Evolutionary conservation across 2,113 vertebrate genomes (phyloP), one percentile per base, ranked within the genome.

Genomic region (Thunnus maccoyii): DNA sequence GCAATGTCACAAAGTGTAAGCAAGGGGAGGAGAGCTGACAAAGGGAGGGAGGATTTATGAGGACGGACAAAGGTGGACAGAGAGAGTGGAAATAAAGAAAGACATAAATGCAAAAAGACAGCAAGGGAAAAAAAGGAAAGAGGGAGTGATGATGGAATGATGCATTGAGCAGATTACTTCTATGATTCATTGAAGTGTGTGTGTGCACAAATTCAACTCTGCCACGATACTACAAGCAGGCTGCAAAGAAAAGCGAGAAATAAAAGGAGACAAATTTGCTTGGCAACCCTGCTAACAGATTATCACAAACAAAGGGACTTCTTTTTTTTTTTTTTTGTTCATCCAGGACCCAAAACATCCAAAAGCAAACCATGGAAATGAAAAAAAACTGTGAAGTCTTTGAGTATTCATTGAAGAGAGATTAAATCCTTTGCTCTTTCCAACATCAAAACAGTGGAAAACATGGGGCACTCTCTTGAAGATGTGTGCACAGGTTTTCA

Each of bases 221-320:
- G 14, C 15, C n/a, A n/a, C 47, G 0, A 75, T 3, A 72, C 46
- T 66, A 66, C 16, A 83, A 67, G 52, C 22, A 65, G n/a, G 32
- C 46, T 47, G 46, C 18, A 60, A 80, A 86, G 61, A 78, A 70
- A 44, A 27, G 13, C 48, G 41, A 14, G 44, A 69, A 36, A 68
- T 57, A 30, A 79, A 75, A 68, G 44, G 16, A 50, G 70, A 73
- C 22, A 60, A 7, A 44, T 56, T 52, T 61, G 58, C 89, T 44
- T 86, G 79, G 83, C 81, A 90, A 83, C 78, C 47, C 16, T 44
- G n/a, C 14, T 78, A 89, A 86, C 66, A 67, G 30, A 86, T 86
- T 58, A 80, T 71, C 17, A 30, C 52, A 83, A 86, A 87, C 60
- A 76, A 55, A 54, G 66, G 44, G 12, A 51, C 16, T 69, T 47